Percentiles rank a stretch among this genome's conserved stretches.
Evolutionary conservation across 2,797 vertebrate species (phyloP).

Genomic region (Siniperca obscura): DNA sequence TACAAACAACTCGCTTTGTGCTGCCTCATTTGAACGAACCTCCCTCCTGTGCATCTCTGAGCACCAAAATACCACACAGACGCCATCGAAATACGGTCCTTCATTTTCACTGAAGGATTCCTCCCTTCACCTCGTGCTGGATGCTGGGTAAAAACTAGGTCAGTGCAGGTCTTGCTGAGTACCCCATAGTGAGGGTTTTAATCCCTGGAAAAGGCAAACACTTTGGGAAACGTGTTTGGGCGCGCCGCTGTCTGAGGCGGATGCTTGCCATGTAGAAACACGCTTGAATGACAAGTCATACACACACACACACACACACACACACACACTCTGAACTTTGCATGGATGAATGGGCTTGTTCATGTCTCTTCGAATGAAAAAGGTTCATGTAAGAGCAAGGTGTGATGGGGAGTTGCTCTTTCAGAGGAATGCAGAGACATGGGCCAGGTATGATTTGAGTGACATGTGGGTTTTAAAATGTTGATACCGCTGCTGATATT

Average conservation of each 20-base stretch:
- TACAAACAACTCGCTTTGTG: no score
- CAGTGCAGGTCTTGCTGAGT: not conserved
- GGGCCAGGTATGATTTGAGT: not conserved
- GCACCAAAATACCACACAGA: no score
- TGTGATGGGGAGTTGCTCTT: slow-evolving; percentile 8
- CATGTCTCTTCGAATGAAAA: slow-evolving; percentile 15
- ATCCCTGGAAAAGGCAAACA: slow-evolving; percentile 37
- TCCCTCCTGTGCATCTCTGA: no score
- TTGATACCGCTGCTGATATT: not conserved
- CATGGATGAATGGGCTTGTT: slow-evolving; percentile 31
- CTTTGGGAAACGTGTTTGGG: slow-evolving; percentile 54
- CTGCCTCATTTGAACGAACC: no score
- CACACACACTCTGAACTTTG: slow-evolving; percentile 27
- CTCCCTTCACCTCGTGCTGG: not conserved
- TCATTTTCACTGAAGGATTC: not conserved
- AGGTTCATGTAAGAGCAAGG: slow-evolving; percentile 4
- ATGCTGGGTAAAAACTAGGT: slow-evolving; percentile 46
- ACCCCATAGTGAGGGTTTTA: slow-evolving; percentile 17
- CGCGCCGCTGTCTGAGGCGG: slow-evolving; percentile 11
- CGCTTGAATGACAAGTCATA: slow-evolving; percentile 45
- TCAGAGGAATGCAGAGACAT: not conserved
- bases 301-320: slow-evolving; percentile 15
- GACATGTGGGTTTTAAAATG: not conserved
- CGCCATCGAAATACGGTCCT: not conserved
- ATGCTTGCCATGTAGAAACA: slow-evolving; percentile 49